These are phyloP conservation scores for Rambutsinella grinnellia DNA, from an alignment of 2,888 invertebrate genomes.

Conservation along the genomic window DNA sequence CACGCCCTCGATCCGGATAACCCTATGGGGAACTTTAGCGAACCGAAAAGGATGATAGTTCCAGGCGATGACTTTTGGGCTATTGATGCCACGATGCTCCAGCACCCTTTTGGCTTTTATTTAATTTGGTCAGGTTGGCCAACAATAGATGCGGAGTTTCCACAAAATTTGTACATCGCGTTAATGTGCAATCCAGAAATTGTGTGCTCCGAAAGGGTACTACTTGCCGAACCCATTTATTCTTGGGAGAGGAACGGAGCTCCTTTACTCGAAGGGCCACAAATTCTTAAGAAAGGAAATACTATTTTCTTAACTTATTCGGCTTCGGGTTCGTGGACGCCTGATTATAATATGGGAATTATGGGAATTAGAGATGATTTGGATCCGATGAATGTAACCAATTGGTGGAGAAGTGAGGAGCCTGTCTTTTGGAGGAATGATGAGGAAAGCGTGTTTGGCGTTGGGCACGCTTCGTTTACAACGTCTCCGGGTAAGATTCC, in stretches of 20 bases:
- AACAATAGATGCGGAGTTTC: slow-evolving; percentile 43
- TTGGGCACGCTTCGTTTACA: slow-evolving; percentile 60
- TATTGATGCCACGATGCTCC: slow-evolving; percentile 54
- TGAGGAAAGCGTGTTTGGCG: slow-evolving; percentile 52
- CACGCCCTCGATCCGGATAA: slow-evolving; percentile 48
- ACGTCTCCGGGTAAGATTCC: slow-evolving; percentile 58
- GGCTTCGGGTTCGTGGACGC: slow-evolving; percentile 58
- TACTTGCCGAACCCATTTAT: slow-evolving; percentile 40
- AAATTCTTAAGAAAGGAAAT: neutral
- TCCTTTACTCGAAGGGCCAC: slow-evolving; percentile 43
- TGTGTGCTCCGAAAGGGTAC: slow-evolving; percentile 47
- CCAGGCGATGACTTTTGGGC: slow-evolving; percentile 57
- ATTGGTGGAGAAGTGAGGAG: slow-evolving; percentile 56
- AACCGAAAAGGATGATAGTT: slow-evolving; percentile 43
- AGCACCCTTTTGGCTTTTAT: slow-evolving; percentile 54
- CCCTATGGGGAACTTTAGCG: slow-evolving; percentile 53
- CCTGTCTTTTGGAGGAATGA: slow-evolving; percentile 61
- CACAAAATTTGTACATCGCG: slow-evolving; percentile 61
- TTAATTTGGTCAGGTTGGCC: slow-evolving; percentile 62
- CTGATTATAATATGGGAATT: slow-evolving; percentile 56
- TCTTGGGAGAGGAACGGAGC: slow-evolving; percentile 54
- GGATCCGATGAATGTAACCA: slow-evolving; percentile 49
- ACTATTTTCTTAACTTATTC: slow-evolving; percentile 54
- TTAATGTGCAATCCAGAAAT: slow-evolving; percentile 46
- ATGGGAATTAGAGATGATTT: slow-evolving; percentile 55